Percentiles rank a stretch among this genome's conserved stretches.
Conservation (phyloP, 2,797 vertebrate species). For the Squalus acanthias region DNA sequence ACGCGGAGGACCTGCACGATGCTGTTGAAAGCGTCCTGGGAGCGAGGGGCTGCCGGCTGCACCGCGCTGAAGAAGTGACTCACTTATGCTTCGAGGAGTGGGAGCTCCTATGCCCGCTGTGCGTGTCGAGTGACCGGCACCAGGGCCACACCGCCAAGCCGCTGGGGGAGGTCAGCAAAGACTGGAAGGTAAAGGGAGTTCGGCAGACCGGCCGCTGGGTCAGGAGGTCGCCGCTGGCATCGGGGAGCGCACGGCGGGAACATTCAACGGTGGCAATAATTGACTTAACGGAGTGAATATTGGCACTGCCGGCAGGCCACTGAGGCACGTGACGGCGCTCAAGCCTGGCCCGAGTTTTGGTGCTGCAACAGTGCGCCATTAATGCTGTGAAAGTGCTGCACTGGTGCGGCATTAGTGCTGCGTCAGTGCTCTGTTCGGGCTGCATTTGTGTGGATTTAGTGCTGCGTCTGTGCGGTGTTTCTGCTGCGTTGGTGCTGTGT, state of each 20-base stretch:
- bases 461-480: background rate
- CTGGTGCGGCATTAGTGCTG: background rate
- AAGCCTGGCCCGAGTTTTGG: background rate
- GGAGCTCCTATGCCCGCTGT: background rate
- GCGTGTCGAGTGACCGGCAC: background rate
- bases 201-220: background rate
- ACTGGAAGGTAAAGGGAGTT: background rate
- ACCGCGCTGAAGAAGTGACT: background rate
- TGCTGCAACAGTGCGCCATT: background rate
- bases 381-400: too few relatives aligned
- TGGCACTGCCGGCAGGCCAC: background rate
- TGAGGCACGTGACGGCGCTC: background rate
- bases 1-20: background rate
- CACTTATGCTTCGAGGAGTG: background rate
- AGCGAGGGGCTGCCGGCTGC: background rate
- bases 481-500: background rate
- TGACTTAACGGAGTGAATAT: background rate
- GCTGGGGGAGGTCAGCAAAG: background rate
- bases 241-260: background rate
- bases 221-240: background rate
- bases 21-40: background rate
- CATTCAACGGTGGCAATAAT: background rate
- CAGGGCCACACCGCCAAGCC: background rate
- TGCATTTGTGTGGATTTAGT: background rate
- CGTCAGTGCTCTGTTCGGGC: background rate